A percentile compares a stretch with the other conserved stretches of the same genome.
These are phyloP conservation scores for Hydropsyche tenuis DNA, from an alignment of 1,140 invertebrate genomes.

Conservation along the genomic window DNA sequence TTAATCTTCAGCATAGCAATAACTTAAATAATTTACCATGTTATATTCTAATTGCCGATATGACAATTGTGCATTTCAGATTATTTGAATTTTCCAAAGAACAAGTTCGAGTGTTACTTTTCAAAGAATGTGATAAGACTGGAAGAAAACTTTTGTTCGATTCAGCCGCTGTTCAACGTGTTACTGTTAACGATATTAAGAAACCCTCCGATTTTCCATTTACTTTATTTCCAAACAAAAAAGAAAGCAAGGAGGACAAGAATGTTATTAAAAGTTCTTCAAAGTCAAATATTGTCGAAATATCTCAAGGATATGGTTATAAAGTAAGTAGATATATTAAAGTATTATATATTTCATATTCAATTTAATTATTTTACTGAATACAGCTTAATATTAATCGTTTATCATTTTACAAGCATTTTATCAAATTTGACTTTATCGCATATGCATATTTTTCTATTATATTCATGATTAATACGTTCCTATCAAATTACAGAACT, in stretches of 20 bases:
- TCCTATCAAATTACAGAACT: too few species aligned
- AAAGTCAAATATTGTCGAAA: constrained; percentile 55
- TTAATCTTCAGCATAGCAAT: background rate
- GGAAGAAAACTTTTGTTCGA: constrained; percentile 85
- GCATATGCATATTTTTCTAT: too few species aligned
- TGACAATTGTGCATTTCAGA: constrained; percentile 50
- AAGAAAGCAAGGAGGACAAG: constrained; percentile 27
- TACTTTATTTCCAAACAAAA: constrained; percentile 10
- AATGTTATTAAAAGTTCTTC: background rate
- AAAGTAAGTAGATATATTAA: too few species aligned
- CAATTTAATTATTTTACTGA: too few species aligned
- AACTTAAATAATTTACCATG: background rate
- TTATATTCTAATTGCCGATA: constrained; percentile 17
- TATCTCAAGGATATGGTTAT: constrained; percentile 64
- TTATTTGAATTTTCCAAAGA: constrained; percentile 66
- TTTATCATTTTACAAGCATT: too few species aligned
- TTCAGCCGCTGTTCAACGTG: constrained; percentile 74
- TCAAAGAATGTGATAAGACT: constrained; percentile 82
- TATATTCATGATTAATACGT: too few species aligned
- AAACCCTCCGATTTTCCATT: constrained; percentile 7
- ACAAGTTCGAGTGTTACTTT: constrained; percentile 80
- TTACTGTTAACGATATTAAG: constrained; percentile 56
- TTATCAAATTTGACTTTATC: too few species aligned
- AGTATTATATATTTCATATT: too few species aligned
- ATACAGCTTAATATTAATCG: too few species aligned